Evolutionary conservation across 1,140 invertebrate genomes (phyloP).

Genomic region (Probaryconus sp.): DNA sequence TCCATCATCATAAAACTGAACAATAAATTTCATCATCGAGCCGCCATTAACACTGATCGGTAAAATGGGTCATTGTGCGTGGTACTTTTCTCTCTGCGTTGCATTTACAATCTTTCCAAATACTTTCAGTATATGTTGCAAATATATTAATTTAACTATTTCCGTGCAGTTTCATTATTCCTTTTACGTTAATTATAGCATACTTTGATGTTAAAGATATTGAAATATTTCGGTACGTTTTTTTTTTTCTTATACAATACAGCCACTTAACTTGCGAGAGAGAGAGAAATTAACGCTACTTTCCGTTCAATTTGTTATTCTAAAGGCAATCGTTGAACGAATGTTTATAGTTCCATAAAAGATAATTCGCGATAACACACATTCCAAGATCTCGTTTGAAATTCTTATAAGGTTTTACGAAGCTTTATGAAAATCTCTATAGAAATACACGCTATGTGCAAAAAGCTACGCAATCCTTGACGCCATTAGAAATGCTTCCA

Average conservation of each 20-base stretch:
- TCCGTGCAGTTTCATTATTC: no score
- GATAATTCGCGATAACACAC: constrained; percentile 44
- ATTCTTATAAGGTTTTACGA: constrained; percentile 47
- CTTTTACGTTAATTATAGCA: no score
- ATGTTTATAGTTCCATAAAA: constrained; percentile 41
- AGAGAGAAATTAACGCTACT: constrained; percentile 3
- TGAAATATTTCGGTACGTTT: no score
- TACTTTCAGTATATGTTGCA: constrained; percentile 16
- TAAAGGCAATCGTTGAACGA: constrained; percentile 16
- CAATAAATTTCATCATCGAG: constrained; percentile 41
- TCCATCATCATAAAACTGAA: constrained; percentile 20
- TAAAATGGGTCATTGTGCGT: constrained; percentile 30
- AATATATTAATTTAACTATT: constrained; percentile 40
- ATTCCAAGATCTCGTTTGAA: constrained; percentile 26
- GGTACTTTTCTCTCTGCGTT: constrained; percentile 25
- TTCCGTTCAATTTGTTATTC: constrained; percentile 27
- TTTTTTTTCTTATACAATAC: no score
- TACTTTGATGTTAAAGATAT: no score
- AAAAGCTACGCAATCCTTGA: constrained; percentile 9
- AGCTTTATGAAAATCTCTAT: constrained; percentile 41
- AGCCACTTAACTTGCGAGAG: constrained; percentile 13
- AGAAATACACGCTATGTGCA: constrained; percentile 24
- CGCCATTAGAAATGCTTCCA: constrained; percentile 33
- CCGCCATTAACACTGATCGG: constrained; percentile 47
- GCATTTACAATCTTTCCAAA: constrained; percentile 30